phyloP scores from a whole-genome alignment of 2,888 invertebrate species.

The Cephus spinipes region DNA sequence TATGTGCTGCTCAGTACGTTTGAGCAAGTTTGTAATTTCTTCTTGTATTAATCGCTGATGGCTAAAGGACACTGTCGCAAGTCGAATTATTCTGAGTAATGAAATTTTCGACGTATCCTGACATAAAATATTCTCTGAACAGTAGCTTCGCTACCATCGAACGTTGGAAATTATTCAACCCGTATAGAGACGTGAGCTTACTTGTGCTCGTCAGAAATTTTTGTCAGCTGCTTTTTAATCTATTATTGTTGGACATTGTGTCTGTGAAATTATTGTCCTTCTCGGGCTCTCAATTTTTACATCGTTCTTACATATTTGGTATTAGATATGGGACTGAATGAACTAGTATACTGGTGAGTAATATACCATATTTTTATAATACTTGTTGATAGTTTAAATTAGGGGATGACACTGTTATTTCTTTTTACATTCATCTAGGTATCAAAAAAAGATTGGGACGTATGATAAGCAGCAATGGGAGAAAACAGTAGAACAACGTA shows the following conservation, averaged over 20 bases:
- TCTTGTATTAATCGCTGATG: neutral
- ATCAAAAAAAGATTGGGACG: constrained; percentile 95
- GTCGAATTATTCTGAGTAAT: neutral
- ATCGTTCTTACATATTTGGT: constrained; percentile 4
- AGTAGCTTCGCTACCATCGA: neutral
- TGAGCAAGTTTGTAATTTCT: neutral
- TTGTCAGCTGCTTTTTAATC: neutral
- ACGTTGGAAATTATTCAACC: neutral
- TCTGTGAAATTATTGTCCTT: neutral
- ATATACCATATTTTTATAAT: neutral
- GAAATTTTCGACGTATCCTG: neutral
- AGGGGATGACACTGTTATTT: neutral
- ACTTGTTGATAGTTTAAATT: neutral
- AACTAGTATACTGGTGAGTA: constrained; percentile 46
- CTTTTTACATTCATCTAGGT: constrained; percentile 70
- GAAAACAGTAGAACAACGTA: constrained; percentile 92
- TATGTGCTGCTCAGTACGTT: neutral
- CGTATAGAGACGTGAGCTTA: neutral
- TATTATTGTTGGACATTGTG: neutral
- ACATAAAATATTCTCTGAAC: neutral
- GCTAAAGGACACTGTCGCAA: neutral
- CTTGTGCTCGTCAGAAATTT: neutral
- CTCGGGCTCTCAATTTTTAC: neutral
- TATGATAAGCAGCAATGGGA: constrained; percentile 99
- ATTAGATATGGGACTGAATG: constrained; percentile 42